Evolutionary conservation across 2,797 vertebrate genomes (phyloP).

Genomic region (Paedocypris micromegethes): DNA sequence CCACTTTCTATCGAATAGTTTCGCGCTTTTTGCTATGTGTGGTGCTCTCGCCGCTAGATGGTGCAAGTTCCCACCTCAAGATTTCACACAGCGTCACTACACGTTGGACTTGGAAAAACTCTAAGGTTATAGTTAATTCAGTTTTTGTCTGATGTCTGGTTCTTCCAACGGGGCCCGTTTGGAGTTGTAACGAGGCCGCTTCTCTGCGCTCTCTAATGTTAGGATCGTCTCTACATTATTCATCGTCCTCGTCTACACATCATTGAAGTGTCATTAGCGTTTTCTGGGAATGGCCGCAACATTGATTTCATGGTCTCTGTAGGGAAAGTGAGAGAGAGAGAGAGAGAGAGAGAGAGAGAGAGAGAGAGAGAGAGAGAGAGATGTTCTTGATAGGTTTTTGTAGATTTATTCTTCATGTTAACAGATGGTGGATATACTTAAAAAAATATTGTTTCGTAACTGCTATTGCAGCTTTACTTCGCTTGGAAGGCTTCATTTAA

Average conservation of each 20-base stretch:
- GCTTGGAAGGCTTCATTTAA: too few relatives aligned
- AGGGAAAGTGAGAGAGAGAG: neutral
- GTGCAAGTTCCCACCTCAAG: conserved; percentile 43
- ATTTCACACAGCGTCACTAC: neutral
- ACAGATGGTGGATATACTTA: too few relatives aligned
- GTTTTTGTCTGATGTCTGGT: neutral
- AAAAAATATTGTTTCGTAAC: too few relatives aligned
- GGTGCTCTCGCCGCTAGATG: conserved; percentile 54
- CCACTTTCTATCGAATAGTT: too few relatives aligned
- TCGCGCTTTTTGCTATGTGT: too few relatives aligned
- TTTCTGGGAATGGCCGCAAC: conserved; percentile 40
- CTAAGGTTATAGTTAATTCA: neutral
- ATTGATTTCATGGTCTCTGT: conserved; percentile 34
- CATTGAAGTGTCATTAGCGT: conserved; percentile 52
- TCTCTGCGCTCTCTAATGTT: conserved; percentile 11
- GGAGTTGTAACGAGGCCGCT: neutral
- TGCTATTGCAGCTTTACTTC: too few relatives aligned
- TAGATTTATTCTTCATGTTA: too few relatives aligned
- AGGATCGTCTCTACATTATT: conserved; percentile 39
- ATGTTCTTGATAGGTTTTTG: too few relatives aligned
- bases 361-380: too few relatives aligned
- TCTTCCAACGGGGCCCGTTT: neutral
- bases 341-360: too few relatives aligned
- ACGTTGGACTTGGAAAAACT: neutral
- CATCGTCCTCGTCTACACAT: conserved; percentile 18